These are phyloP conservation scores for Drosophila pseudoananassae DNA, from an alignment of 1,140 invertebrate genomes.

Conservation along the genomic window DNA sequence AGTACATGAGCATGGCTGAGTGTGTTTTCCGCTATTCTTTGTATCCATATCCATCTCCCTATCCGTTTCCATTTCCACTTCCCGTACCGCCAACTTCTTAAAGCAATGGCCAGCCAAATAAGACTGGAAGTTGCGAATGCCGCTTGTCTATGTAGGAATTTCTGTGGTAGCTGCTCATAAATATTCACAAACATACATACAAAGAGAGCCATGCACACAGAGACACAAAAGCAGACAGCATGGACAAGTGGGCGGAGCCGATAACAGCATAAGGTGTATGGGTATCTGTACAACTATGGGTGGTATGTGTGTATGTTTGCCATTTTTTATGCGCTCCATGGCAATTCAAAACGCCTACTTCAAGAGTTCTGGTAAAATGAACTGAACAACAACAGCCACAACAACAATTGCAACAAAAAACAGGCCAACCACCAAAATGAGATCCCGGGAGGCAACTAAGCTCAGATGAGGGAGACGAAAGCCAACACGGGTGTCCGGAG, in stretches of 20 bases:
- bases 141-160: constrained; percentile 63
- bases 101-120: constrained; percentile 57
- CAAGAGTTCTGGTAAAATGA: constrained; percentile 54
- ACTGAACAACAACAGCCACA: constrained; percentile 6
- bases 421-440: constrained; percentile 53
- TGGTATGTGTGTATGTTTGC: constrained; percentile 25
- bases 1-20: background rate
- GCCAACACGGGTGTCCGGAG: constrained; percentile 15
- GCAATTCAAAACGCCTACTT: constrained; percentile 84
- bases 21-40: constrained; percentile 4
- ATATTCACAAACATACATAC: constrained; percentile 55
- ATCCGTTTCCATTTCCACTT: background rate
- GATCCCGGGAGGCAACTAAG: constrained; percentile 17
- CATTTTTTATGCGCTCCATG: constrained; percentile 78
- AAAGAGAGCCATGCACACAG: constrained; percentile 12
- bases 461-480: constrained; percentile 4
- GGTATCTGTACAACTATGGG: constrained; percentile 28
- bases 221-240: constrained; percentile 26
- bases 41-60: constrained; percentile 1
- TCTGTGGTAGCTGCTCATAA: constrained; percentile 77
- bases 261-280: constrained; percentile 67
- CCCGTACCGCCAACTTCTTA: constrained; percentile 52
- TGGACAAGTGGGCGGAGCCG: constrained; percentile 79
- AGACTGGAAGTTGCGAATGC: constrained; percentile 52
- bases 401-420: constrained; percentile 2